Conservation (phyloP, 2,888 invertebrate species). For the Lithophane leautieri region DNA sequence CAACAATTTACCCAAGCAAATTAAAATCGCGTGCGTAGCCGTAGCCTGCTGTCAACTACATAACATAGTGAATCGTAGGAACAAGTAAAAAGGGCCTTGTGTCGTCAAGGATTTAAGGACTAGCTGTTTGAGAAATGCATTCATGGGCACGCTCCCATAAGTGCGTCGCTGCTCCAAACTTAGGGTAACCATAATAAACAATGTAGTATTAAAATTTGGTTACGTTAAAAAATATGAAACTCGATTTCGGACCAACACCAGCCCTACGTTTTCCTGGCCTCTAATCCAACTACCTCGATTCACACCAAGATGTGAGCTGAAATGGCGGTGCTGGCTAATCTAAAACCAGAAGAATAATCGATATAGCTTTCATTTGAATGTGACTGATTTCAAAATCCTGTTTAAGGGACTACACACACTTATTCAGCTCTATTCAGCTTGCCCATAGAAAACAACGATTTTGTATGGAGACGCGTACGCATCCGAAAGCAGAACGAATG, state of each 20-base stretch:
- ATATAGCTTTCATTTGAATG: slow-evolving; percentile 11
- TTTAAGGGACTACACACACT: too few relatives aligned
- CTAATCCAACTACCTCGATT: not conserved
- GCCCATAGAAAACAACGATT: too few relatives aligned
- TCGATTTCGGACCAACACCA: not conserved
- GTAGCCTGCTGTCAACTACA: slow-evolving; percentile 19
- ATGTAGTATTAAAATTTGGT: slow-evolving; percentile 19
- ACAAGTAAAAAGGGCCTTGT: slow-evolving; percentile 49
- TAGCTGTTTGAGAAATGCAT: slow-evolving; percentile 81
- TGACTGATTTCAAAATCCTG: not conserved
- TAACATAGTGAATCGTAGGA: slow-evolving; percentile 40
- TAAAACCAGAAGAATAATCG: not conserved
- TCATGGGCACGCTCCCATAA: slow-evolving; percentile 82
- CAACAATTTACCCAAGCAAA: slow-evolving; percentile 18
- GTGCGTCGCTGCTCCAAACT: slow-evolving; percentile 43
- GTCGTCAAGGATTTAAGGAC: slow-evolving; percentile 58
- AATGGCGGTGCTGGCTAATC: not conserved
- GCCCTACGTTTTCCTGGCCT: not conserved
- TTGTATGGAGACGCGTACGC: too few relatives aligned
- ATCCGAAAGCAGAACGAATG: too few relatives aligned
- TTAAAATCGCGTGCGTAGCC: slow-evolving; percentile 31
- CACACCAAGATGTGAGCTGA: not conserved
- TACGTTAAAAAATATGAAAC: not conserved
- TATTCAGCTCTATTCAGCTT: too few relatives aligned
- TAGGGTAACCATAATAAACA: slow-evolving; percentile 60